These are phyloP conservation scores for Caenorhabditis inopinata DNA, from an alignment of 1,140 invertebrate genomes.

Conservation along the genomic window DNA sequence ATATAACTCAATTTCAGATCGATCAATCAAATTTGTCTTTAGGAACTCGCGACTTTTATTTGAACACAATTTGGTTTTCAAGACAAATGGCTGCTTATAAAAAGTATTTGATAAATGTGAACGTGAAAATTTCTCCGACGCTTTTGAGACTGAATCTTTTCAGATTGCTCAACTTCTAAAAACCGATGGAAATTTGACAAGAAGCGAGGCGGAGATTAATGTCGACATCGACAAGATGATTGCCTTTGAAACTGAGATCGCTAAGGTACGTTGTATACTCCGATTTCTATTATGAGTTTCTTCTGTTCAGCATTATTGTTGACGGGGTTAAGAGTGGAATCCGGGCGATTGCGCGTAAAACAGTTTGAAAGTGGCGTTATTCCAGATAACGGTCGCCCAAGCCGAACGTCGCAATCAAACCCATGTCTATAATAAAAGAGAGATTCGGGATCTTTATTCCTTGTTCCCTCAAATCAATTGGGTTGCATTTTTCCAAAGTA, in stretches of 20 bases:
- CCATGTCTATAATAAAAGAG: conserved; percentile 48
- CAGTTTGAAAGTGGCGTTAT: too few species aligned
- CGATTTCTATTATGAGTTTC: too few species aligned
- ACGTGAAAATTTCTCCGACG: too few species aligned
- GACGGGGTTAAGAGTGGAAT: too few species aligned
- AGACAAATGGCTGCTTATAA: conserved; percentile 49
- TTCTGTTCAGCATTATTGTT: too few species aligned
- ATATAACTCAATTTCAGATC: conserved; percentile 28
- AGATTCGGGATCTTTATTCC: conserved; percentile 39
- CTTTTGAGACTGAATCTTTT: too few species aligned
- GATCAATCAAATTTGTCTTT: conserved; percentile 49
- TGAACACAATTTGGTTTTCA: conserved; percentile 50
- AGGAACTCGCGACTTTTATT: conserved; percentile 50
- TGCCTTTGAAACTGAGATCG: conserved; percentile 50
- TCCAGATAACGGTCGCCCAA: conserved; percentile 51
- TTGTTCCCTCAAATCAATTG: conserved; percentile 48
- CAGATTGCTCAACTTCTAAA: conserved; percentile 31
- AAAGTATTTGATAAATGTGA: conserved; percentile 44
- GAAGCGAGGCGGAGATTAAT: conserved; percentile 13
- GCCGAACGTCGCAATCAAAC: conserved; percentile 52
- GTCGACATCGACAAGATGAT: conserved; percentile 46
- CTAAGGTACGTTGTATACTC: conserved; percentile 47
- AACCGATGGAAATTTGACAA: conserved; percentile 2
- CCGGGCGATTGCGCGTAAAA: too few species aligned
- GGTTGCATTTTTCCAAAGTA: conserved; percentile 40